These are phyloP conservation scores for Encarsia formosa DNA, from an alignment of 2,888 invertebrate genomes.

Conservation along the genomic window DNA sequence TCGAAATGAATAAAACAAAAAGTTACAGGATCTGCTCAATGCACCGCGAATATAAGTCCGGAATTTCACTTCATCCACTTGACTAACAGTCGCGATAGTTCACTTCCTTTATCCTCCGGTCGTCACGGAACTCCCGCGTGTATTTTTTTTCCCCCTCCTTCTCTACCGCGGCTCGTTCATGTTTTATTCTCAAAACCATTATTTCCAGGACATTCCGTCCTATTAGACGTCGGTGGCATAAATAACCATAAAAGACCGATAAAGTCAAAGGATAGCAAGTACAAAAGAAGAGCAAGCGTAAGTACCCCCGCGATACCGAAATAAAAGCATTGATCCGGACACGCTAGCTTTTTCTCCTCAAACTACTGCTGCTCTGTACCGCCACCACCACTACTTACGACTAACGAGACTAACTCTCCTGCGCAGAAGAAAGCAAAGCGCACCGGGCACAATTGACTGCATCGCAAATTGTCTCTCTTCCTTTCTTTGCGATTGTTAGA, in stretches of 20 bases:
- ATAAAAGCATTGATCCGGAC: no score
- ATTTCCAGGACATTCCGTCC: constrained; percentile 23
- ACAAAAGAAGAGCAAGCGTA: constrained; percentile 9
- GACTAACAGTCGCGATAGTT: background rate
- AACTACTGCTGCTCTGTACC: no score
- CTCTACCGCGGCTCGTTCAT: constrained; percentile 9
- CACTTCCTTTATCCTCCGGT: no score
- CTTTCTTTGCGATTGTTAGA: background rate
- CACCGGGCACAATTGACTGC: background rate
- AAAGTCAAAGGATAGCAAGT: constrained; percentile 9
- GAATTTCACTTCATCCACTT: no score
- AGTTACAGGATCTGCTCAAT: no score
- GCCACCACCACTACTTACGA: no score
- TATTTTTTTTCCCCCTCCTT: background rate
- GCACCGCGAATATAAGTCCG: no score
- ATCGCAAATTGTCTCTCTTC: background rate
- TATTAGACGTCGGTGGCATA: constrained; percentile 23
- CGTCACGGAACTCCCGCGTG: no score
- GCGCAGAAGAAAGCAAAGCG: background rate
- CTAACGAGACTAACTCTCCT: background rate
- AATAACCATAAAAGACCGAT: constrained; percentile 24
- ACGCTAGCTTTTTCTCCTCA: no score
- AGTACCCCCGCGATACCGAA: no score
- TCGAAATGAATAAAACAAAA: no score
- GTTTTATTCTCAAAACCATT: constrained; percentile 26